These are phyloP conservation scores for Apostichopus leukothele DNA, from an alignment of 53 echinoderm and acorn worm genomes.

Conservation along the genomic window DNA sequence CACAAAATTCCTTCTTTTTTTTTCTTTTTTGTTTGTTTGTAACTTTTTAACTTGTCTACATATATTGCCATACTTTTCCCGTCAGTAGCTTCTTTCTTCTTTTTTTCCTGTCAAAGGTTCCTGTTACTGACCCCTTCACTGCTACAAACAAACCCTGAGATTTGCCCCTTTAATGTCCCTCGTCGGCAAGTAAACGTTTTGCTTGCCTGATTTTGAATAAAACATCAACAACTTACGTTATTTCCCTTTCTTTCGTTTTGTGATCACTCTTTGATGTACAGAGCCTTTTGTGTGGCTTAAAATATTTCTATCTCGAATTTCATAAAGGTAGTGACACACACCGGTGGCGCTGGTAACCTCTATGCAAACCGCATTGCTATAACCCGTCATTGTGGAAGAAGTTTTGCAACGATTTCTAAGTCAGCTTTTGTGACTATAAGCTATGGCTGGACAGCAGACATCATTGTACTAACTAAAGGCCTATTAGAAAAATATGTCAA, in stretches of 20 bases:
- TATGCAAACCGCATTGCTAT: background rate
- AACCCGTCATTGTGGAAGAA: background rate
- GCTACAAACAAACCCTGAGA: background rate
- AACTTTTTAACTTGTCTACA: no score
- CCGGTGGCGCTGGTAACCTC: slow-evolving; percentile 11
- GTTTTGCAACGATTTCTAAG: background rate
- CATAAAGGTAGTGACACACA: slow-evolving; percentile 23
- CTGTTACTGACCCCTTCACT: no score
- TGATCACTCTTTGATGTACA: slow-evolving; percentile 11
- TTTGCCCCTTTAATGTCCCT: slow-evolving; percentile 16
- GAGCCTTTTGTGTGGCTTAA: slow-evolving; percentile 33
- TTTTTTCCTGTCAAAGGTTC: no score
- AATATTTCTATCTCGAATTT: slow-evolving; percentile 41
- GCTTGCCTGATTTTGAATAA: slow-evolving; percentile 9
- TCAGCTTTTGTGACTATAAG: no score
- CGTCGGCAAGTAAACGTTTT: slow-evolving; percentile 20
- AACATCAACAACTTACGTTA: background rate
- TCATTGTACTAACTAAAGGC: background rate
- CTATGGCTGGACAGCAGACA: background rate
- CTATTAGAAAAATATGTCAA: background rate
- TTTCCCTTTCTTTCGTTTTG: slow-evolving; percentile 10
- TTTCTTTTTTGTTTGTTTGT: no score
- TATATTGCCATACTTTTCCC: no score
- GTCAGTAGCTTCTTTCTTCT: no score
- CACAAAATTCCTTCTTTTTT: no score